Evolutionary conservation across 2,888 invertebrate genomes (phyloP), one percentile per base, ranked within the genome.

Genomic region (Andrena hattorfiana): DNA sequence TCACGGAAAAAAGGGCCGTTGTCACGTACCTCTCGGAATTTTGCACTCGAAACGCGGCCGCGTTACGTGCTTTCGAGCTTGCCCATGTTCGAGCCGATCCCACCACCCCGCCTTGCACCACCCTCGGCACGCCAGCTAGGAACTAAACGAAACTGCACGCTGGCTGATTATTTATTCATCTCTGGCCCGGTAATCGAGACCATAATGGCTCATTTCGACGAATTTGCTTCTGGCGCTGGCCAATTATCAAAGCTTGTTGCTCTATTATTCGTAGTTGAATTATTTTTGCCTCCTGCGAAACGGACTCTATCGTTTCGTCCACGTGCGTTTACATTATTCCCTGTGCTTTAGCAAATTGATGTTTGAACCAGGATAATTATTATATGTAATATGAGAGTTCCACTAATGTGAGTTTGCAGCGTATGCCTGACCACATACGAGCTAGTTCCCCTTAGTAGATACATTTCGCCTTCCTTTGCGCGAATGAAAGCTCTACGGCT

Each of bases 21-120:
- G 77, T 85, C 85, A 78, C 83, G 79, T 87, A 67, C 51, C 66
- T 6, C 35, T n/a, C 69, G 54, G 64, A 72, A 83, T 73, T 85
- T 81, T 72, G 56, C 67, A 49, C 62, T 32, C 63, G 67, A 67
- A 72, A 70, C 63, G 74, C 76, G 77, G 69, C 81, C 30, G 49
- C 54, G 81, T 73, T 76, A 83, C 85, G 85, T 81, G 83, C 81
- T 77, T 32, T 62, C 64, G 51, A 72, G 73, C 71, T 66, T 73
- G 42, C 49, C 49, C 59, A 26, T 56, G 42, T 59, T 69, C 56
- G 77, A 83, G 73, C 73, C 64, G 35, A 72, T 28, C 28, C 20
- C 30, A 30, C 42, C 63, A 16, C n/a, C n/a, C 6, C 13, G 2
- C n/a, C 32, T 20, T 13, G 5, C 48, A 59, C 75, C 49, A 54